A percentile compares a stretch with the other conserved stretches of the same genome.
These are phyloP conservation scores for Sylvilagus bachmani DNA, from an alignment of 2,113 vertebrate genomes.

Conservation along the genomic window DNA sequence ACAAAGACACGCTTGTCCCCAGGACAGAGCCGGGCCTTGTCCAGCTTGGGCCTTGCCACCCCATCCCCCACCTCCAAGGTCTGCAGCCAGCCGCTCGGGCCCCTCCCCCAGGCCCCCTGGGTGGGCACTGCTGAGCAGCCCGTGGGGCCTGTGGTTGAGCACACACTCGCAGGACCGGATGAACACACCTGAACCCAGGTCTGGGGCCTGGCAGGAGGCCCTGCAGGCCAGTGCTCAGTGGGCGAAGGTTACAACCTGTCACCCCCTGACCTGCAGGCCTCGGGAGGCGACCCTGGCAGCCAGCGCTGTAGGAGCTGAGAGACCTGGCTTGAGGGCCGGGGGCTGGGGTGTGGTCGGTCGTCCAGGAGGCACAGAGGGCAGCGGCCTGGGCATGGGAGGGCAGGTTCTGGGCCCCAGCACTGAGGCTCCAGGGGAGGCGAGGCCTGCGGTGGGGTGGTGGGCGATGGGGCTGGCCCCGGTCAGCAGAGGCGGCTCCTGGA, in stretches of 20 bases:
- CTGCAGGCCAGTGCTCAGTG: neutral
- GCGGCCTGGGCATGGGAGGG: neutral
- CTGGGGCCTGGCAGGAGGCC: neutral
- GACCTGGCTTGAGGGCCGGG: neutral
- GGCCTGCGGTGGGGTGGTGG: accelerated
- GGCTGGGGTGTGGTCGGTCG: neutral
- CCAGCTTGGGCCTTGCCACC: neutral
- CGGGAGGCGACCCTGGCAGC: accelerated
- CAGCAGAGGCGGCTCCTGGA: neutral
- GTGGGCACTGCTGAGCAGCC: accelerated
- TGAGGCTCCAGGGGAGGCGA: neutral
- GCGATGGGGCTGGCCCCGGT: neutral
- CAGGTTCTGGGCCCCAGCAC: neutral
- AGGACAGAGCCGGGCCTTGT: slow-evolving; percentile 41
- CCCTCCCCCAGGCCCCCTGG: neutral
- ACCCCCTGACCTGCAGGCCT: neutral
- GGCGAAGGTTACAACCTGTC: too few species aligned
- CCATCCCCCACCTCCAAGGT: neutral
- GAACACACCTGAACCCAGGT: neutral
- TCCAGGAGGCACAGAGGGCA: too few species aligned
- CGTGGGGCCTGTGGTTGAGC: neutral
- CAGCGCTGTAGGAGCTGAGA: neutral
- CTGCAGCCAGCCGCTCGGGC: neutral
- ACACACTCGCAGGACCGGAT: too few species aligned
- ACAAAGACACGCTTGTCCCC: slow-evolving; percentile 55